Evolutionary conservation across 2,113 vertebrate genomes (phyloP).

Genomic region (Charina bottae): DNA sequence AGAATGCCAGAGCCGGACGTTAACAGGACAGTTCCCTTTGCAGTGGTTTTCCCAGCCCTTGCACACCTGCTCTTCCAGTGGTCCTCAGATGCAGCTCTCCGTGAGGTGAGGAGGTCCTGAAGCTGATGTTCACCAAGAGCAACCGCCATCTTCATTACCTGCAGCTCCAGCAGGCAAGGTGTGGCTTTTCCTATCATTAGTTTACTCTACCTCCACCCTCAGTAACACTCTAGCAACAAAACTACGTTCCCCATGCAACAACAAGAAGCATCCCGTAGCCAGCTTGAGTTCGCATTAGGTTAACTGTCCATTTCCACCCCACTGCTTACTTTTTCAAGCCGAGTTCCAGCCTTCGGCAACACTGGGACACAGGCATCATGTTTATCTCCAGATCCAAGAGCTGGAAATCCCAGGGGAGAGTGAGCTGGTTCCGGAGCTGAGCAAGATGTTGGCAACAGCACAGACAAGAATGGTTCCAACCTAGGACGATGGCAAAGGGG

Average conservation of each 20-base stretch:
- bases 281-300: not conserved
- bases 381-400: constrained; percentile 62
- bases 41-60: not conserved
- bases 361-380: constrained; percentile 54
- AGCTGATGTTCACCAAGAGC: not conserved
- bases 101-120: not conserved
- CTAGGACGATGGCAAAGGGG: constrained; percentile 44
- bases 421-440: constrained; percentile 53
- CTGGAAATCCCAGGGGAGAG: constrained; percentile 54
- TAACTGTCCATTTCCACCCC: too few species aligned
- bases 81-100: not conserved
- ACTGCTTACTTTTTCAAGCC: constrained; percentile 72
- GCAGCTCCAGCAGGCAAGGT: not conserved
- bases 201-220: too few species aligned
- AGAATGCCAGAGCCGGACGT: not conserved
- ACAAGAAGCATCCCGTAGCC: not conserved
- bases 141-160: not conserved
- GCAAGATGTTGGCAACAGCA: constrained; percentile 64
- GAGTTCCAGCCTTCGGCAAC: constrained; percentile 55
- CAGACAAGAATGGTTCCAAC: constrained; percentile 59
- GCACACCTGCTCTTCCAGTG: not conserved
- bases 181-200: not conserved
- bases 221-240: not conserved
- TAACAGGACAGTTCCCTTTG: too few species aligned
- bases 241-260: not conserved